Percentiles rank a stretch among this genome's conserved stretches.
Evolutionary conservation across 92 coral and sea anemone species (phyloP).

Genomic region (Siderastrea radians): DNA sequence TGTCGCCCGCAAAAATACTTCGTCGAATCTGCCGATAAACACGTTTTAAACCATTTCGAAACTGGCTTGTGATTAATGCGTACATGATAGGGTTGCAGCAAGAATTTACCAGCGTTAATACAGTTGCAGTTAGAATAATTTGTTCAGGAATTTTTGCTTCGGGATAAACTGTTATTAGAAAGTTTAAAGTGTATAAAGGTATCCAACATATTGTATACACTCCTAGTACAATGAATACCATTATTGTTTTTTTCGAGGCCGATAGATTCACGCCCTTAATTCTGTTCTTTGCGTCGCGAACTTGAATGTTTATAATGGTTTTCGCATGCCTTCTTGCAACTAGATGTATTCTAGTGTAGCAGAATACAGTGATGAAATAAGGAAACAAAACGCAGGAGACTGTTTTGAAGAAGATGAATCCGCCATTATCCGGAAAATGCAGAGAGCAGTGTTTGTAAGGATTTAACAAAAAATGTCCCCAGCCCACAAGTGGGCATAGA

Average conservation of each 20-base stretch:
- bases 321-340: constrained; percentile 97
- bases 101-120: constrained; percentile 82
- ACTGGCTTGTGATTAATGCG: constrained; percentile 94
- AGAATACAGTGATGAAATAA: constrained; percentile 77
- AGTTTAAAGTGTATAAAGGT: constrained; percentile 79
- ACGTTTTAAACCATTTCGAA: constrained; percentile 81
- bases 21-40: constrained; percentile 79
- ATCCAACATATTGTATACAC: constrained; percentile 91
- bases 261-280: constrained; percentile 58
- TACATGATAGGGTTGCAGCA: constrained; percentile 91
- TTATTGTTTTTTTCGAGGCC: constrained; percentile 84
- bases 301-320: constrained; percentile 91
- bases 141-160: constrained; percentile 51
- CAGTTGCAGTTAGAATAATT: constrained; percentile 66
- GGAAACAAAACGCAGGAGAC: constrained; percentile 78
- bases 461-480: constrained; percentile 85
- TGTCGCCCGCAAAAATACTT: constrained; percentile 22
- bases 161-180: constrained; percentile 71
- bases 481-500: constrained; percentile 78
- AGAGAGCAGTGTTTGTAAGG: constrained; percentile 83
- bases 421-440: constrained; percentile 71
- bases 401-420: constrained; percentile 75
- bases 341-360: constrained; percentile 92
- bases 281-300: constrained; percentile 84
- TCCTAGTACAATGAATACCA: constrained; percentile 89